Evolutionary conservation across 2,888 invertebrate species (phyloP).

Genomic region (Drosophila stalkeri): DNA sequence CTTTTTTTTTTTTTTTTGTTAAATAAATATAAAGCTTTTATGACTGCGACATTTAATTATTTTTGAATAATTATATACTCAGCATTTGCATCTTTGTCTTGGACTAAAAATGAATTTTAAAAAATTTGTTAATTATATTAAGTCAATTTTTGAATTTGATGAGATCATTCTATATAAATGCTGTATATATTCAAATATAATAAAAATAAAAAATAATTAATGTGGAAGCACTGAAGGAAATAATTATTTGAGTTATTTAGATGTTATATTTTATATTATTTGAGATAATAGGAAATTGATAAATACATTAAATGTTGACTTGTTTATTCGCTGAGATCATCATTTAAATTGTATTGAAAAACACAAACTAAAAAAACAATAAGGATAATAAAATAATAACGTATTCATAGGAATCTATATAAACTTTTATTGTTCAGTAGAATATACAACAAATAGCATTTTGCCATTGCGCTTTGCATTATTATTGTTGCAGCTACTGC

Average conservation of each 20-base stretch:
- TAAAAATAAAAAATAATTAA: neutral
- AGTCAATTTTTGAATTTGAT: neutral
- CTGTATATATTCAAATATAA: neutral
- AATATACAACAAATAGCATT: neutral
- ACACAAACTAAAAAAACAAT: neutral
- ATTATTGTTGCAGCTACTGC: neutral
- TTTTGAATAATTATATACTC: neutral
- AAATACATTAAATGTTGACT: neutral
- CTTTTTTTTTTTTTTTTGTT: too few relatives aligned
- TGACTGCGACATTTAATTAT: neutral
- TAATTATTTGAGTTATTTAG: neutral
- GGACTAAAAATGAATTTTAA: neutral
- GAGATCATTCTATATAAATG: constrained; percentile 1
- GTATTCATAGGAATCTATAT: neutral
- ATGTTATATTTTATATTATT: neutral
- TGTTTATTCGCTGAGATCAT: neutral
- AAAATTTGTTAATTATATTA: neutral
- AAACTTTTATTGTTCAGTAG: neutral
- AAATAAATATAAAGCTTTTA: neutral
- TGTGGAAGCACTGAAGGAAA: neutral
- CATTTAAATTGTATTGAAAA: neutral
- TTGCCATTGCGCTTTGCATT: neutral
- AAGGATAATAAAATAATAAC: neutral
- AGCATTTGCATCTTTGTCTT: neutral
- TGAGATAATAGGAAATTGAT: neutral